Percentiles rank a stretch among this genome's conserved stretches.
These are phyloP conservation scores for Lycocerus yunnanus DNA, from an alignment of 2,888 invertebrate genomes.

Conservation along the genomic window DNA sequence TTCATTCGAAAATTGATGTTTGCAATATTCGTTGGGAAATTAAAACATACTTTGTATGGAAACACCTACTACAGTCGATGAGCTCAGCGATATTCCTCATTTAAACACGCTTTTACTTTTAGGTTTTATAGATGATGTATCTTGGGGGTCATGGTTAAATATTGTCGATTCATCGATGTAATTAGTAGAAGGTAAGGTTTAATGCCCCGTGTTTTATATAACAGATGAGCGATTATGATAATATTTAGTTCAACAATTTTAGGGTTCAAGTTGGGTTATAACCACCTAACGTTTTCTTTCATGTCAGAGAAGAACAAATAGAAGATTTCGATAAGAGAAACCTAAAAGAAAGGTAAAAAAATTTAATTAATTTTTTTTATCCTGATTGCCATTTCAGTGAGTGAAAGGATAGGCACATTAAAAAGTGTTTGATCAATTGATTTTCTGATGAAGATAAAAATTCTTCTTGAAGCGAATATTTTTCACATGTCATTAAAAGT, in stretches of 20 bases:
- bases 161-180: slow-evolving; percentile 9
- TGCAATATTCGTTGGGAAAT: not conserved
- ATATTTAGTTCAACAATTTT: not conserved
- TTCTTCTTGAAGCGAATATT: not conserved
- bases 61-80: slow-evolving; percentile 20
- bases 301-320: not conserved
- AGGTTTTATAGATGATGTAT: not conserved
- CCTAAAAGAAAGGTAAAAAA: not conserved
- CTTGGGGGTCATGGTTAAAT: slow-evolving; percentile 7
- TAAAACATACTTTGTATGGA: not conserved
- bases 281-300: too few relatives aligned
- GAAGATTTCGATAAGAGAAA: not conserved
- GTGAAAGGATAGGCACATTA: not conserved
- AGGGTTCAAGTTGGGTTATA: not conserved
- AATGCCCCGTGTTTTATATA: not conserved
- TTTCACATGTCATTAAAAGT: not conserved
- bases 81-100: slow-evolving; percentile 13
- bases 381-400: not conserved
- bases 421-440: not conserved
- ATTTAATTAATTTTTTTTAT: not conserved
- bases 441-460: not conserved
- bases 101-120: not conserved
- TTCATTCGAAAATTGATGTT: not conserved
- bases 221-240: not conserved
- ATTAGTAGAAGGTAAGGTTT: slow-evolving; percentile 4